A percentile compares a stretch with the other conserved stretches of the same genome.
Conservation (phyloP, 2,888 invertebrate species). For the Ennomos erosarius region DNA sequence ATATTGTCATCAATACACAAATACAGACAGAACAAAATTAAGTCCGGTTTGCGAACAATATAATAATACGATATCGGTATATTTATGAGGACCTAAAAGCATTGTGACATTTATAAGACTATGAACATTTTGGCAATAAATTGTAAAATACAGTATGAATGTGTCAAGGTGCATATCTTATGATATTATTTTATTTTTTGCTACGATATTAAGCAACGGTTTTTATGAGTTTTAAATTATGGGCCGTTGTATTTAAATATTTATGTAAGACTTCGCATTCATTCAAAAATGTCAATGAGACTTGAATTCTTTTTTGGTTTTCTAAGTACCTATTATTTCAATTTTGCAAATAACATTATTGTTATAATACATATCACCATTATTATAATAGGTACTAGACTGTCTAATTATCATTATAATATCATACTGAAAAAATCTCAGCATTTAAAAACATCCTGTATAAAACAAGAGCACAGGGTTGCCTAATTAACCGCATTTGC, state of each 20-base stretch:
- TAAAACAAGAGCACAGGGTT: conserved; percentile 47
- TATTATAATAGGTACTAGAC: not conserved
- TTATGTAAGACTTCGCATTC: no score
- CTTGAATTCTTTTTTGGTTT: no score
- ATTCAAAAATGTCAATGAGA: no score
- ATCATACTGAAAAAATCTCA: no score
- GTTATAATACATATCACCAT: not conserved
- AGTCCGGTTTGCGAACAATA: conserved; percentile 18
- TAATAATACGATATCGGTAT: conserved; percentile 21
- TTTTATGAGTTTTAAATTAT: no score
- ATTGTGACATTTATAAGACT: conserved; percentile 31
- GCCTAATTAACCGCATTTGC: conserved; percentile 77
- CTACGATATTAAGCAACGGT: no score
- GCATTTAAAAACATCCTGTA: conserved; percentile 51
- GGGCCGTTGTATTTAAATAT: no score
- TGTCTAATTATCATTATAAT: conserved; percentile 2
- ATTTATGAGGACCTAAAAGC: conserved; percentile 33
- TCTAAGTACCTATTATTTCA: no score
- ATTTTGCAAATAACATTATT: no score
- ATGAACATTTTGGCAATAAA: conserved; percentile 18
- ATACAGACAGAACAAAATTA: conserved; percentile 19
- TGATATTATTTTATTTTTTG: no score
- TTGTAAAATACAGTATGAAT: conserved; percentile 13
- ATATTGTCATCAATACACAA: conserved; percentile 16
- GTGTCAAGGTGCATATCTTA: conserved; percentile 6